phyloP scores from a whole-genome alignment of 2,113 vertebrate species.

The Pipra filicauda region DNA sequence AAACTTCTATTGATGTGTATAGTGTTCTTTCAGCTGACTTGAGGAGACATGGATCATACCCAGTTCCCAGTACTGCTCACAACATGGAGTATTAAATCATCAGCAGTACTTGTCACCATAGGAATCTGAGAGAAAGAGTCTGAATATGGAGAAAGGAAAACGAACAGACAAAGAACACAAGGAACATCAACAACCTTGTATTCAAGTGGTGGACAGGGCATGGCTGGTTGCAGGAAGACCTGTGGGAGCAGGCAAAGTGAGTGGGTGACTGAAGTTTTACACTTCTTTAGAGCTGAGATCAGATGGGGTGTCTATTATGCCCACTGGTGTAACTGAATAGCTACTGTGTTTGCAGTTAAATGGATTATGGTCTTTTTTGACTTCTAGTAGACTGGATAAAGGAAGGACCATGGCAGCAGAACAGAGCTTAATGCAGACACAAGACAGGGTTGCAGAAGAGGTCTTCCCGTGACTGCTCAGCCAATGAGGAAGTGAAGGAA shows the following conservation, averaged over 20 bases:
- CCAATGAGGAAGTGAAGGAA: neutral
- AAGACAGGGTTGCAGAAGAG: neutral
- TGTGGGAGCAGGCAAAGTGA: neutral
- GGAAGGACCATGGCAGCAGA: neutral
- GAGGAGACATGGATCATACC: neutral
- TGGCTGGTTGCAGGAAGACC: neutral
- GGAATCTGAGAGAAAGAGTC: neutral
- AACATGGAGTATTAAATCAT: neutral
- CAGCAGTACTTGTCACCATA: neutral
- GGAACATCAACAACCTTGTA: neutral
- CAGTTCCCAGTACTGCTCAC: neutral
- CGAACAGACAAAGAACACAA: neutral
- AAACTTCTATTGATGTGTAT: neutral
- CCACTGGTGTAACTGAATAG: neutral
- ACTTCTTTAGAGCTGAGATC: neutral
- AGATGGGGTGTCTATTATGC: neutral
- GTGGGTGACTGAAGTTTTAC: neutral
- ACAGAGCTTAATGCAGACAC: neutral
- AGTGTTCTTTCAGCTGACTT: neutral
- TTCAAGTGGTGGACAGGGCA: neutral
- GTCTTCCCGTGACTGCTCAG: neutral
- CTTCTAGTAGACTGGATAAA: neutral
- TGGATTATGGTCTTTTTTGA: neutral
- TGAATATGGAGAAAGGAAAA: neutral
- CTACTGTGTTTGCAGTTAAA: neutral